Conservation (phyloP, 1,140 invertebrate genomes). For the Homarus americanus region DNA sequence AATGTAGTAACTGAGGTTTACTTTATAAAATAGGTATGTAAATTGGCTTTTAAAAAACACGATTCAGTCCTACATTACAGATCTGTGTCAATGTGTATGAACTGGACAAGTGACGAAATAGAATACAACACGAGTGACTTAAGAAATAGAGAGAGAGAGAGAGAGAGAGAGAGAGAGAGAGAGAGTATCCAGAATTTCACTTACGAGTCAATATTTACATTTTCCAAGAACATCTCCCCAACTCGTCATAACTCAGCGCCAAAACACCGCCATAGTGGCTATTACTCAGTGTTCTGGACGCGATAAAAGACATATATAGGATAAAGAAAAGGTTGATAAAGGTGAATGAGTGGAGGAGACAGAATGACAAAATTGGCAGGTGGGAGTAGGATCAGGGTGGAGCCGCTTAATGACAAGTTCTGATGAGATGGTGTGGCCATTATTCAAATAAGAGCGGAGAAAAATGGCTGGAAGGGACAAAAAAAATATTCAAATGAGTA, state of each 20-base stretch:
- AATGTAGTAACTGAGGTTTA: too few relatives aligned
- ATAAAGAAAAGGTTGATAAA: not conserved
- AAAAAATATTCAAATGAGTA: conserved; percentile 17
- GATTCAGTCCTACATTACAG: too few relatives aligned
- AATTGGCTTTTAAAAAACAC: too few relatives aligned
- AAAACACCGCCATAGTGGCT: not conserved
- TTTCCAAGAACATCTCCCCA: not conserved
- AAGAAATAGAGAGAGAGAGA: too few relatives aligned
- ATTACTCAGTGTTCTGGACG: not conserved
- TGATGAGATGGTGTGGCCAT: not conserved
- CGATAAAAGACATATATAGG: not conserved
- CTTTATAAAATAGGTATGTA: too few relatives aligned
- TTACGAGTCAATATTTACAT: not conserved
- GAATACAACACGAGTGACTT: too few relatives aligned
- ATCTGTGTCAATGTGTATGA: too few relatives aligned
- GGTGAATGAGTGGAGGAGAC: not conserved
- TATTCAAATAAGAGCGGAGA: conserved; percentile 12
- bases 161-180: too few relatives aligned
- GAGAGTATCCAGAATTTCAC: too few relatives aligned
- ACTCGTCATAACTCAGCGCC: not conserved
- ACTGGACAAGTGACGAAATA: too few relatives aligned
- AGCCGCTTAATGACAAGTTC: conserved; percentile 1
- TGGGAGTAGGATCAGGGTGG: conserved; percentile 7
- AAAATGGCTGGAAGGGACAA: conserved; percentile 14
- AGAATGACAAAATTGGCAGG: conserved; percentile 8